Evolutionary conservation across 2,797 vertebrate species (phyloP).

Genomic region (Orientallactaga sibirica): DNA sequence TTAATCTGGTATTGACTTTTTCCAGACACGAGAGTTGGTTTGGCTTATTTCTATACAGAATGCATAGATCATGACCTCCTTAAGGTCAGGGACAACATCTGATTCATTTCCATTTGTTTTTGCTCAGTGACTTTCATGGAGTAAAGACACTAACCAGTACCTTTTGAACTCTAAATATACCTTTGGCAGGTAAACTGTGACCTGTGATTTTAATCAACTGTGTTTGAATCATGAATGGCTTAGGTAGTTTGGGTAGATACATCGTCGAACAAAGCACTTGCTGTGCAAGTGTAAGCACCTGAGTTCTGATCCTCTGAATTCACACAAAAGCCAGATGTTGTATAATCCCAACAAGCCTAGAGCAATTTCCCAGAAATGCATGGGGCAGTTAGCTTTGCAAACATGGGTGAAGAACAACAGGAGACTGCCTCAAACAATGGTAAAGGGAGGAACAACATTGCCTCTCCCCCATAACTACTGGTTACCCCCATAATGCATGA

Average conservation of each 20-base stretch:
- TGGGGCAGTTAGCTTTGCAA: too few relatives aligned
- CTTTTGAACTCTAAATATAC: neutral
- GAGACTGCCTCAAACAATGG: too few relatives aligned
- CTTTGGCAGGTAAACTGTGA: neutral
- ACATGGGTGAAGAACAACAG: too few relatives aligned
- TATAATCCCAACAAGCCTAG: too few relatives aligned
- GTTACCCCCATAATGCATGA: too few relatives aligned
- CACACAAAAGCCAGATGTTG: too few relatives aligned
- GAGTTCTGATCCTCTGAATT: too few relatives aligned
- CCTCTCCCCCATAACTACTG: too few relatives aligned
- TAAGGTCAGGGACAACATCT: neutral
- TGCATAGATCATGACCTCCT: neutral
- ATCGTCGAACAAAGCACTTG: too few relatives aligned
- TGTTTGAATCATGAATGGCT: slow-evolving; percentile 1
- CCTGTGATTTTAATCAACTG: neutral
- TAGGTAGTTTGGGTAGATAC: neutral
- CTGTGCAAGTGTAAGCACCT: too few relatives aligned
- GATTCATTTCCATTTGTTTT: neutral
- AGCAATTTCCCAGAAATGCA: too few relatives aligned
- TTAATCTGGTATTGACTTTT: slow-evolving; percentile 49
- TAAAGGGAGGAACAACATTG: too few relatives aligned
- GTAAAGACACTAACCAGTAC: neutral
- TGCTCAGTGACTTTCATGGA: neutral
- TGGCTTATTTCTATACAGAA: neutral
- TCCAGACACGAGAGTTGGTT: neutral